A percentile compares a stretch with the other conserved stretches of the same genome.
phyloP scores from a whole-genome alignment of 2,888 invertebrate genomes.

The Cryptocheilus praepositus region DNA sequence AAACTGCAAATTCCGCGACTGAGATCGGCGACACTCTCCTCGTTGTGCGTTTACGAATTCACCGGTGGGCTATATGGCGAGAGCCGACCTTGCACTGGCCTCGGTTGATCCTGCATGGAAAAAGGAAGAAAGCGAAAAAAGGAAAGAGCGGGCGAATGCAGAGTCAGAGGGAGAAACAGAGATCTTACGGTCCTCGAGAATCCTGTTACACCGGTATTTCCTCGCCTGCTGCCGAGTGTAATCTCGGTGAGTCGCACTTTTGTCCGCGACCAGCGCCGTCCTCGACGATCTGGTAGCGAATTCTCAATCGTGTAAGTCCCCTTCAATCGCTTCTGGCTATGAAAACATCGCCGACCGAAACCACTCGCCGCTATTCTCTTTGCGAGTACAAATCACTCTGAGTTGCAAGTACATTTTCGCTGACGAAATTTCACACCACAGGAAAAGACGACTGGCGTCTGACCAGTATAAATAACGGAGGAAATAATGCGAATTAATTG shows the following conservation, averaged over 20 bases:
- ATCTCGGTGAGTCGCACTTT: slow-evolving; percentile 34
- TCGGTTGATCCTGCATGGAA: slow-evolving; percentile 46
- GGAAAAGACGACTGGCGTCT: too few relatives aligned
- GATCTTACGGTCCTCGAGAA: slow-evolving; percentile 64
- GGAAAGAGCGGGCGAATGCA: slow-evolving; percentile 11
- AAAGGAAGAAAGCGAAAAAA: slow-evolving; percentile 24
- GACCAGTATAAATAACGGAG: too few relatives aligned
- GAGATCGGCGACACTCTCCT: too few relatives aligned
- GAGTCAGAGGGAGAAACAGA: slow-evolving; percentile 25
- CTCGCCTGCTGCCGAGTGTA: slow-evolving; percentile 49
- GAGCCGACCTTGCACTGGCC: slow-evolving; percentile 62
- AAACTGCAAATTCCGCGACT: too few relatives aligned
- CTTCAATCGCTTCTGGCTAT: background rate
- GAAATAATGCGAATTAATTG: too few relatives aligned
- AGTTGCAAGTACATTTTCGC: too few relatives aligned
- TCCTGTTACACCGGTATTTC: slow-evolving; percentile 68
- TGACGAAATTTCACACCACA: too few relatives aligned
- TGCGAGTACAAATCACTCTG: too few relatives aligned
- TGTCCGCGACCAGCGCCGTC: slow-evolving; percentile 30
- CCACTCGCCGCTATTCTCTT: too few relatives aligned
- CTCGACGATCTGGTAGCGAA: background rate
- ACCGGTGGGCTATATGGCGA: slow-evolving; percentile 13
- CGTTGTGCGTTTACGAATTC: too few relatives aligned
- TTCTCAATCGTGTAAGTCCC: background rate
- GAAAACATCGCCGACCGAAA: too few relatives aligned